phyloP scores from a whole-genome alignment of 2,888 invertebrate species.

The Penaeus monodon region DNA sequence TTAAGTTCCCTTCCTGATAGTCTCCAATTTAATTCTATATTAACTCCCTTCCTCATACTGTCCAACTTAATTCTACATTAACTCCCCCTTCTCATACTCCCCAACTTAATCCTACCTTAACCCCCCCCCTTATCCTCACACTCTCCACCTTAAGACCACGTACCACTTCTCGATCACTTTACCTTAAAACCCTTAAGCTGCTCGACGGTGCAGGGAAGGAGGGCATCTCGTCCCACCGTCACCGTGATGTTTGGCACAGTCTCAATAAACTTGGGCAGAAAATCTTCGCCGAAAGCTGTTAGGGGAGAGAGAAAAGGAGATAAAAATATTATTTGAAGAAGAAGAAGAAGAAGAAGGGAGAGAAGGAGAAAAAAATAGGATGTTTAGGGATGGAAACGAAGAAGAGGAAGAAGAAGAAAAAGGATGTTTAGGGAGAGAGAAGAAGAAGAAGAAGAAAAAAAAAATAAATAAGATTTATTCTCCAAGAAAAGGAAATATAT shows the following conservation, averaged over 20 bases:
- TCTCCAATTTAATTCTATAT: no score
- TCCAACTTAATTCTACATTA: neutral
- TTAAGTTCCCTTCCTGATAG: no score
- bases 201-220: constrained; percentile 89
- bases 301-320: neutral
- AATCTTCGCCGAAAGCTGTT: constrained; percentile 41
- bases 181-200: constrained; percentile 78
- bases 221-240: constrained; percentile 89
- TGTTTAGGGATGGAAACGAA: neutral
- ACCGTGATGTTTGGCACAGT: constrained; percentile 93
- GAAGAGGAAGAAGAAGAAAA: neutral
- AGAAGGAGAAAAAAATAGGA: neutral
- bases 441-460: no score
- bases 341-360: neutral
- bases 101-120: neutral
- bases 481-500: no score
- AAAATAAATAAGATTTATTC: no score
- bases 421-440: neutral
- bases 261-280: constrained; percentile 86
- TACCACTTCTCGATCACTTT: no score
- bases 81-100: neutral
- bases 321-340: neutral
- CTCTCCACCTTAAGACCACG: neutral
- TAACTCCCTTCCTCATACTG: neutral
- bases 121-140: neutral